Conservation (phyloP, 2,113 vertebrate species). For the Isurus oxyrinchus region DNA sequence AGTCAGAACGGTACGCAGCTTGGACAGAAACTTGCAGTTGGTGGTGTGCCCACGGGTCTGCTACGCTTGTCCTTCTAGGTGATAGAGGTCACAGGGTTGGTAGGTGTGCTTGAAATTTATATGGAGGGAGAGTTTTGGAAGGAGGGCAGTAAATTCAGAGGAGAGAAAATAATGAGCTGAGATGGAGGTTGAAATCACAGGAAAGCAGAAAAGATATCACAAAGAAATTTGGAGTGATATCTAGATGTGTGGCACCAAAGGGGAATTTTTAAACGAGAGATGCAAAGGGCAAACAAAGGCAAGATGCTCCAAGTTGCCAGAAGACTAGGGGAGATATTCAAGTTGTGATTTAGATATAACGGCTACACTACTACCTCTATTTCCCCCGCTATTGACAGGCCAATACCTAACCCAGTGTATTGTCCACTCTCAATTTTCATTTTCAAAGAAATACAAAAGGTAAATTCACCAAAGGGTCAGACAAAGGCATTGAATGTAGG, state of each 20-base stretch:
- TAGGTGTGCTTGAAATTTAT: neutral
- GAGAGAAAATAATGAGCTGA: neutral
- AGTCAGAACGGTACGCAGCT: neutral
- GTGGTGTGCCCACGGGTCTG: neutral
- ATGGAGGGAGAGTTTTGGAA: neutral
- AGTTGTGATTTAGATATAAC: neutral
- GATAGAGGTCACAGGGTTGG: neutral
- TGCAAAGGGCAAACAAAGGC: neutral
- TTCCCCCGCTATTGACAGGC: neutral
- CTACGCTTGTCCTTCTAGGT: neutral
- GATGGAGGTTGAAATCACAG: neutral
- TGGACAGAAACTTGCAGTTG: neutral
- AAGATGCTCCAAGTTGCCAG: neutral
- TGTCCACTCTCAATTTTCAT: neutral
- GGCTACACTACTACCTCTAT: too few relatives aligned
- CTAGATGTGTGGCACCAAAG: neutral
- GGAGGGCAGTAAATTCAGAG: neutral
- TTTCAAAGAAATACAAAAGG: neutral
- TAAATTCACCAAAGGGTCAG: neutral
- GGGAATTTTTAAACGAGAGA: neutral
- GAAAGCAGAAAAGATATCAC: neutral
- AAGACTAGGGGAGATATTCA: neutral
- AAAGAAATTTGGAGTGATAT: neutral
- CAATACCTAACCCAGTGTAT: neutral
- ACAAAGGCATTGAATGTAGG: neutral